Evolutionary conservation across 2,888 invertebrate species (phyloP).

Genomic region (Phaonia tiefii): DNA sequence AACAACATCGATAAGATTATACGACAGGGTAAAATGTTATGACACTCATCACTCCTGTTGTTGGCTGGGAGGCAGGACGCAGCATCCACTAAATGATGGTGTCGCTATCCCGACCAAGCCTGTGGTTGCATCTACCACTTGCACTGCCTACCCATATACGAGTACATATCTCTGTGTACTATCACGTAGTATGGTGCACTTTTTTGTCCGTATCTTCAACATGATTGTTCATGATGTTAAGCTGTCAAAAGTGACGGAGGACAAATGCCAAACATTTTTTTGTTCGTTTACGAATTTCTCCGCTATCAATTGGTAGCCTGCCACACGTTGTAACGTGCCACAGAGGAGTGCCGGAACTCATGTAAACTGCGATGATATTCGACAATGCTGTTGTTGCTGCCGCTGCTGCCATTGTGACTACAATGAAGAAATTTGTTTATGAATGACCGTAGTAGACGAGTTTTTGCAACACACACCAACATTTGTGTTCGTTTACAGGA

Average conservation of each 20-base stretch:
- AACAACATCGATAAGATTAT: constrained; percentile 37
- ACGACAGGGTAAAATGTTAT: constrained; percentile 53
- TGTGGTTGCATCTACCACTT: constrained; percentile 27
- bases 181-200: constrained; percentile 6
- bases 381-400: too few relatives aligned
- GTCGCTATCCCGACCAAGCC: constrained; percentile 15
- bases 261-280: constrained; percentile 59
- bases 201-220: constrained; percentile 37
- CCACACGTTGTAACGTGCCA: neutral
- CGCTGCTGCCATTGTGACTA: too few relatives aligned
- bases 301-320: neutral
- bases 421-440: too few relatives aligned
- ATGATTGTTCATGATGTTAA: constrained; percentile 62
- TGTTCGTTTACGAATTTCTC: neutral
- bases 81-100: constrained; percentile 31
- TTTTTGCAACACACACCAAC: too few relatives aligned
- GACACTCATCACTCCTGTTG: constrained; percentile 57
- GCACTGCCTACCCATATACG: neutral
- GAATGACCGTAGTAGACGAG: too few relatives aligned
- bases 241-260: constrained; percentile 63
- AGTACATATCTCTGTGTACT: neutral
- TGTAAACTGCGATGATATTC: too few relatives aligned
- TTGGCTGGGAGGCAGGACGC: constrained; percentile 3
- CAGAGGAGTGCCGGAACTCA: neutral
- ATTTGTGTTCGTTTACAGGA: too few relatives aligned